Evolutionary conservation across 2,797 vertebrate genomes (phyloP), one percentile per base, ranked within the genome.

Genomic region (Pseudochromis fuscus): DNA sequence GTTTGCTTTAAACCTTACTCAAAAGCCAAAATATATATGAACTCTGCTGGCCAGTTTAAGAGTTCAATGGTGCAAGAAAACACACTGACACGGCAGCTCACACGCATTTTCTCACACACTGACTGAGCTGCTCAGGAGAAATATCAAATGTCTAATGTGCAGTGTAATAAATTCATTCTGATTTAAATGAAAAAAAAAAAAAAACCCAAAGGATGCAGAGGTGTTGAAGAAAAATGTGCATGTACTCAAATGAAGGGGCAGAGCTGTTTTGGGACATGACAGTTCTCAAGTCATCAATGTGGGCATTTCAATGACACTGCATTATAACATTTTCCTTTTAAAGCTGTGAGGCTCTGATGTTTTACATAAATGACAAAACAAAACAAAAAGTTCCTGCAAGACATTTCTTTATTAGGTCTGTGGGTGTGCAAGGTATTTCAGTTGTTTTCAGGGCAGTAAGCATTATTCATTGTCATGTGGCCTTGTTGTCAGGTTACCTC

Each of bases 1-100:
- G 69, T 64, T 49, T 67, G 75, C 52, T 60, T 86, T 75, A 83
- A 82, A 81, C 60, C 44, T 69, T 72, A 66, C 49, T 72, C 67
- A 78, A 84, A 84, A 84, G 85, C 77, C 83, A 85, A 79, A 82
- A 87, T 79, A 77, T 78, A 86, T 78, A 75, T 75, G 81, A 83
- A 80, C 77, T 68, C 59, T 64, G 27, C 24, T 72, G 72, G 77
- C 77, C 24, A 2, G 21, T 67, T 9, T 5, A 63, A 78, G 74
- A 87, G 85, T 87, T 86, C 82, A 87, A 8, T 2, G 75, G 83
- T 79, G 78, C 75, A 87, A 64, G 72, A 79, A 85, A 85, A 84
- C 67, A 87, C 49, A 62, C 13, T 0, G 52, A 65, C 72, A 77
- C 44, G 24, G 45, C 44, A 52, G 67, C 57, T 55, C 73, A 70